These are phyloP conservation scores for Coccyzus lansbergi DNA, from an alignment of 2,797 vertebrate species.

Conservation along the genomic window DNA sequence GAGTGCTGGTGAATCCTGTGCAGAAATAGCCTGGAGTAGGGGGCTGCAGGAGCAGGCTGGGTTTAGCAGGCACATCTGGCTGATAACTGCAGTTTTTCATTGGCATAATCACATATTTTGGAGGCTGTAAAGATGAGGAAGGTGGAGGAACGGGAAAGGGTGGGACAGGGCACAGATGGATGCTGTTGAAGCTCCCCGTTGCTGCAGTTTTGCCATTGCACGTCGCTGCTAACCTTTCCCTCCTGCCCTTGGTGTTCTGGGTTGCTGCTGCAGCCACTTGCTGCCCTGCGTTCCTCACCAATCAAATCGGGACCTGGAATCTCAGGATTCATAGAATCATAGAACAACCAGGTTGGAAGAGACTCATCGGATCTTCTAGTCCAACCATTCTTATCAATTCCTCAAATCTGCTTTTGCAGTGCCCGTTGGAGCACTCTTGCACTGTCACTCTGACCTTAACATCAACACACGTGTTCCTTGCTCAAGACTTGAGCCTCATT, in stretches of 20 bases:
- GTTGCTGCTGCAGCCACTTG: fast-evolving
- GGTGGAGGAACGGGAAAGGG: background rate
- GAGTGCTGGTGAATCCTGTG: background rate
- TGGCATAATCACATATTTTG: background rate
- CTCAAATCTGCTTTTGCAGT: background rate
- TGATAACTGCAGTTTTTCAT: background rate
- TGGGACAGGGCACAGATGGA: background rate
- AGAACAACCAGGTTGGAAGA: too few relatives aligned
- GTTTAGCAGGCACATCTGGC: background rate
- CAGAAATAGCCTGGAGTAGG: background rate
- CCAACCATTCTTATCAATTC: too few relatives aligned
- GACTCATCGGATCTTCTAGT: too few relatives aligned
- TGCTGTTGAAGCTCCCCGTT: background rate
- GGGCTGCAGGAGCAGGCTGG: background rate
- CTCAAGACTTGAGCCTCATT: background rate
- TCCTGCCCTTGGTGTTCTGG: background rate
- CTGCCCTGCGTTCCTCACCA: background rate
- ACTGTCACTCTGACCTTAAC: background rate
- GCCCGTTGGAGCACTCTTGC: background rate
- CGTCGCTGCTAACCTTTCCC: fast-evolving
- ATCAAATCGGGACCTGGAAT: background rate
- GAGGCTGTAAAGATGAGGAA: background rate
- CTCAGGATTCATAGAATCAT: too few relatives aligned
- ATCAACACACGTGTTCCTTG: background rate
- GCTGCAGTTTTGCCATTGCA: background rate